Conservation (phyloP, 2,113 vertebrate genomes). For the Myiozetetes cayanensis region DNA sequence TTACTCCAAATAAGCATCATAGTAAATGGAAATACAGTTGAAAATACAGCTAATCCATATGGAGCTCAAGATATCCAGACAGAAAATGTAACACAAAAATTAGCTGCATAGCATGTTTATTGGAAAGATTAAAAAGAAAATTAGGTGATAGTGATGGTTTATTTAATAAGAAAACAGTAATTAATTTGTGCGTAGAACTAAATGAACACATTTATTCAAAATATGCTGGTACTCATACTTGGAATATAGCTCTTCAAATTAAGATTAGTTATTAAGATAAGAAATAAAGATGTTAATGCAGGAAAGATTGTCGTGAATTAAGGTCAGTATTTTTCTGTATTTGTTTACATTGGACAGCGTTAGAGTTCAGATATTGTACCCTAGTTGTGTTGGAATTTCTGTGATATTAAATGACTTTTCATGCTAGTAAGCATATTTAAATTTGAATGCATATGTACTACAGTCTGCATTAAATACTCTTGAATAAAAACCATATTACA, state of each 20-base stretch:
- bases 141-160: neutral
- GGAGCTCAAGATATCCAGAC: neutral
- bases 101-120: neutral
- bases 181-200: neutral
- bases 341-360: neutral
- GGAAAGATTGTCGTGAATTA: neutral
- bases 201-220: neutral
- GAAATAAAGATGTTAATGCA: neutral
- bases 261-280: neutral
- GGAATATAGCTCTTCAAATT: neutral
- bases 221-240: neutral
- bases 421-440: neutral
- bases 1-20: neutral
- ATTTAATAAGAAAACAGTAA: neutral
- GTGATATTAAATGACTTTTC: neutral
- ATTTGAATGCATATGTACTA: neutral
- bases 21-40: neutral
- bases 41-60: neutral
- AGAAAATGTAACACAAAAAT: neutral
- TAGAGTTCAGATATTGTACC: neutral
- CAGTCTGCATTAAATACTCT: neutral
- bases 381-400: neutral
- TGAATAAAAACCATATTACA: neutral
- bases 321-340: neutral
- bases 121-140: neutral